Percentiles rank a stretch among this genome's conserved stretches.
These are phyloP conservation scores for Notoglanidium macrostoma DNA, from an alignment of 2,797 vertebrate species.

Conservation along the genomic window DNA sequence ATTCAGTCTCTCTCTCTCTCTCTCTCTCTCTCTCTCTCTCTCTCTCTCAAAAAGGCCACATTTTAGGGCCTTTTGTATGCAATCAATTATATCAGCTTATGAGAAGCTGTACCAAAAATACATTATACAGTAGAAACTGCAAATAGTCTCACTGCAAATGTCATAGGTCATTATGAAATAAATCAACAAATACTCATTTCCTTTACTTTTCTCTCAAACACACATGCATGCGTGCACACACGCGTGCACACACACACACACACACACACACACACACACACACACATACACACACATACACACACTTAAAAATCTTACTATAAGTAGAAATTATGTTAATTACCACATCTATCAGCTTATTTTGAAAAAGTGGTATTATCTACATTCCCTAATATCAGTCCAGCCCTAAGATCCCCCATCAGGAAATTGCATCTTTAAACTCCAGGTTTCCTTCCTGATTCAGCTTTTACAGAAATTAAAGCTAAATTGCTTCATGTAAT, in stretches of 20 bases:
- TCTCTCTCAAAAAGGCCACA: slow-evolving; percentile 29
- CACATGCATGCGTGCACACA: too few species aligned
- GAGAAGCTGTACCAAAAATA: slow-evolving; percentile 13
- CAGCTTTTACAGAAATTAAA: slow-evolving; percentile 58
- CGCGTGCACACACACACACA: not conserved
- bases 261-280: not conserved
- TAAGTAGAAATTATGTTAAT: slow-evolving; percentile 14
- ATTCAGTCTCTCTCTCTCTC: slow-evolving; percentile 62
- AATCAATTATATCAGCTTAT: slow-evolving; percentile 25
- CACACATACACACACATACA: not conserved
- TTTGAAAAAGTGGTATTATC: slow-evolving; percentile 33
- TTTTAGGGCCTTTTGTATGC: slow-evolving; percentile 38
- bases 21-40: slow-evolving; percentile 57
- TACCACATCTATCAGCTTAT: not conserved
- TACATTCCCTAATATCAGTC: slow-evolving; percentile 49
- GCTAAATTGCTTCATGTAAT: slow-evolving; percentile 59
- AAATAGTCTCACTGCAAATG: not conserved
- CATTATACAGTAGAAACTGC: not conserved
- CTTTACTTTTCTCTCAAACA: not conserved
- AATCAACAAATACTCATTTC: not conserved
- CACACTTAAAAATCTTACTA: not conserved
- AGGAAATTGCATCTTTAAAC: slow-evolving; percentile 63
- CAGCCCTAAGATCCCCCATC: slow-evolving; percentile 54
- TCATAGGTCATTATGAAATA: not conserved
- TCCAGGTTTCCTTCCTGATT: slow-evolving; percentile 54